phyloP scores from a whole-genome alignment of 2,797 vertebrate species.

The Peromyscus nudipes region DNA sequence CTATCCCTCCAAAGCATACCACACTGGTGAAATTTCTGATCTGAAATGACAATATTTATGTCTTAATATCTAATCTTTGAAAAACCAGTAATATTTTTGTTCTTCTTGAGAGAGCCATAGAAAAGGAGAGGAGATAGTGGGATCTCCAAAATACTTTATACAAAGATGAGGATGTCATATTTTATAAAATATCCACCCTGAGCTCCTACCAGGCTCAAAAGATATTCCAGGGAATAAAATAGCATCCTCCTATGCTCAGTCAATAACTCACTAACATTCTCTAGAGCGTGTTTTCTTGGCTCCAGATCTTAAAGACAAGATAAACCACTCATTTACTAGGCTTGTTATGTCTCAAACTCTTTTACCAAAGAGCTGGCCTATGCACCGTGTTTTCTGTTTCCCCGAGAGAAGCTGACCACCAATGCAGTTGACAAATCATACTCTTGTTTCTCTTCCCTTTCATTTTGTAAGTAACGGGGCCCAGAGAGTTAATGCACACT shows the following conservation, averaged over 20 bases:
- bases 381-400: background rate
- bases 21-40: background rate
- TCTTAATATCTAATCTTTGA: background rate
- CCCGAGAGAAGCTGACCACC: background rate
- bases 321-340: background rate
- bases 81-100: background rate
- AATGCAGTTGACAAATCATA: background rate
- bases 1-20: background rate
- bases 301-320: background rate
- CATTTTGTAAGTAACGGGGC: background rate
- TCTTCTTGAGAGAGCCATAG: background rate
- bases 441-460: background rate
- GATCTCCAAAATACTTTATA: background rate
- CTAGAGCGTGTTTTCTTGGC: background rate
- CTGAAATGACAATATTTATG: background rate
- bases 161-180: background rate
- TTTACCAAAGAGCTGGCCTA: background rate
- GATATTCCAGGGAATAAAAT: background rate
- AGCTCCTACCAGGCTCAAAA: background rate
- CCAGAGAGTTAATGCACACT: background rate
- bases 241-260: background rate
- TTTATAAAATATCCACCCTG: constrained; percentile 3
- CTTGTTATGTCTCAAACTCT: background rate
- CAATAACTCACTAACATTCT: background rate
- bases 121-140: background rate